A percentile compares a stretch with the other conserved stretches of the same genome.
Conservation (phyloP, 1,140 invertebrate species). For the Calephelis nemesis region DNA sequence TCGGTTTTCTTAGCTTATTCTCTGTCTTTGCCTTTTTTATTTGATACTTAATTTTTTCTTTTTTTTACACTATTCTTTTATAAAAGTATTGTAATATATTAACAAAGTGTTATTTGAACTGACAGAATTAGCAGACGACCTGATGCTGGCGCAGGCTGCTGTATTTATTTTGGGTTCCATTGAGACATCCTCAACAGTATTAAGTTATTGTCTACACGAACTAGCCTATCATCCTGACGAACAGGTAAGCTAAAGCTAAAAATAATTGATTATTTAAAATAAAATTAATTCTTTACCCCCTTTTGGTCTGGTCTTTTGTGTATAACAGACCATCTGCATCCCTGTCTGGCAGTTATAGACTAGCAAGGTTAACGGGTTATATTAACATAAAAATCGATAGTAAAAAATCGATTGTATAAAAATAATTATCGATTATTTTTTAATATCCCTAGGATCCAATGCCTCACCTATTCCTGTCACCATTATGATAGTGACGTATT, state of each 20-base stretch:
- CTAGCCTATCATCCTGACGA: conserved; percentile 84
- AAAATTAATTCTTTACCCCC: no score
- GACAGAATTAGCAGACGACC: conserved; percentile 78
- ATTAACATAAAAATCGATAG: no score
- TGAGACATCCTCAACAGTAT: conserved; percentile 87
- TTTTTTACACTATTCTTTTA: not conserved
- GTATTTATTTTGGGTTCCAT: conserved; percentile 87
- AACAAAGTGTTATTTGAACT: not conserved
- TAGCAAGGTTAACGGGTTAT: no score
- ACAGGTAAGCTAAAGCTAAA: conserved; percentile 68
- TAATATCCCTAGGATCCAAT: no score
- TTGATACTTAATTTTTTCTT: not conserved
- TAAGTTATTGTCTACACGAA: conserved; percentile 84
- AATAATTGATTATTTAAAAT: not conserved
- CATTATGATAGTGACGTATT: no score
- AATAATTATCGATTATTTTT: no score
- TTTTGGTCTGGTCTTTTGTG: not conserved
- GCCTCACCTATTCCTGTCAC: no score
- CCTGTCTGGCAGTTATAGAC: no score
- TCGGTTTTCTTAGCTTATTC: no score
- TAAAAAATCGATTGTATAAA: no score
- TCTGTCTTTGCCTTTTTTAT: no score
- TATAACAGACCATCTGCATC: no score
- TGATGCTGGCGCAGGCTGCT: conserved; percentile 83
- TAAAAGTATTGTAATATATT: not conserved